phyloP scores from a whole-genome alignment of 1,140 invertebrate species.

The Idris sp. region DNA sequence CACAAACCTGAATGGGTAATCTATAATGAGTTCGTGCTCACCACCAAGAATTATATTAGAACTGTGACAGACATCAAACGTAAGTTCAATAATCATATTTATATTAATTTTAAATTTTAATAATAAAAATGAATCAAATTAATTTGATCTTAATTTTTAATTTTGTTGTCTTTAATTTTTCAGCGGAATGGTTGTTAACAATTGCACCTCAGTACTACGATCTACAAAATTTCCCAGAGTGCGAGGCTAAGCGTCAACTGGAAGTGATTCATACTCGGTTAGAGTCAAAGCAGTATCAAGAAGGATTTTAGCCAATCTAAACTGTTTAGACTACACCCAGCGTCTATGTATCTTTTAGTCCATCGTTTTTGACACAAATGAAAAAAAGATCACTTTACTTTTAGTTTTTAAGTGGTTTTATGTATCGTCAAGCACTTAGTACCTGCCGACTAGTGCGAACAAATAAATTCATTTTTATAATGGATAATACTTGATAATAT shows the following conservation, averaged over 20 bases:
- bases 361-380: constrained; percentile 6
- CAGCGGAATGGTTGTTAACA: constrained; percentile 95
- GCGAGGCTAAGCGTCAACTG: constrained; percentile 96
- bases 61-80: constrained; percentile 99
- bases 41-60: constrained; percentile 99
- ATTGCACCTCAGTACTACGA: constrained; percentile 99
- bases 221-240: constrained; percentile 97
- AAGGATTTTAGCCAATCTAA: constrained; percentile 84
- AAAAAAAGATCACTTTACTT: constrained; percentile 26
- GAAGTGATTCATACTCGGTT: constrained; percentile 90
- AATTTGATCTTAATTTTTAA: constrained; percentile 33
- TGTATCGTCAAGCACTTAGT: constrained; percentile 32
- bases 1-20: constrained; percentile 99
- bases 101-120: not conserved
- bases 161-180: constrained; percentile 70
- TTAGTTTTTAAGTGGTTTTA: constrained; percentile 39
- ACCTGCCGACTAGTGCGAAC: constrained; percentile 37
- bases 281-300: constrained; percentile 91
- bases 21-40: constrained; percentile 99
- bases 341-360: constrained; percentile 8
- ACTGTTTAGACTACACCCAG: constrained; percentile 51
- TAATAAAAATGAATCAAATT: constrained; percentile 9
- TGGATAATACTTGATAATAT: constrained; percentile 32
- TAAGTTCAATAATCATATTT: constrained; percentile 78
- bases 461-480: constrained; percentile 58